Base-by-base conservation (phyloP, 1,140 invertebrate genomes). In the Stegodyphus mimosarum region DNA sequence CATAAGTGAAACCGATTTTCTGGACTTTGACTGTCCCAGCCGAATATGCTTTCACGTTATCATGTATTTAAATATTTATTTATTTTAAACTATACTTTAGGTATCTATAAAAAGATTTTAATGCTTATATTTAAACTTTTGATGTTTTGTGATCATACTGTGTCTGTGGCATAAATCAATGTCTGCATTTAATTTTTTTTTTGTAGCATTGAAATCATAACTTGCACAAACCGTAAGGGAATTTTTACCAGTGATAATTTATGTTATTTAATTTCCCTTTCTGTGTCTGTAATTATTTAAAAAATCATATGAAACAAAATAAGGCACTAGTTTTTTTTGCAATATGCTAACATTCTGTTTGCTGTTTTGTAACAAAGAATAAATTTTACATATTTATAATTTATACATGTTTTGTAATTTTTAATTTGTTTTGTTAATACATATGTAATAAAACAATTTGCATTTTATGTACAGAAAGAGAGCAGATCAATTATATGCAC, bases 31-130 rank as follows among this genome's bases (percentile, higher is more conserved):
- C 55, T 60, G 9, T 60, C 33, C 33, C 33, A 33, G 33, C 33
- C 33, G 33, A 33, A 33, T 33, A 33, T 33, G 33, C 81, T 69
- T 69, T 84, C 81, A 86, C 66, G 17, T 86, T 76, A 70, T 86
- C 83, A 86, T 86, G 83, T 86, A 86, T 86, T 86, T 86, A 86
- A 86, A 86, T 86, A 86, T 77, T 78, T 86, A 84, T 86, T 86
- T 86, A 86, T 86, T 86, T 84, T 77, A 70, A 77, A 77, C 75
- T 84, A 75, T 76, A 55, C 52, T 78, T 78, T 77, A 78, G 83
- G 83, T 86, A 86, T 78, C 83, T 86, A 84, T 72, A 66, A 86
- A 17, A 86, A 72, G 75, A 78, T 86, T 86, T 86, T 86, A 86
- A 78, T 76, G 72, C 73, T 75, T 84, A 76, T 81, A 75, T 74